Percentiles rank a stretch among this genome's conserved stretches.
Evolutionary conservation across 1,140 invertebrate genomes (phyloP).

Genomic region (Lordiphosa collinella): DNA sequence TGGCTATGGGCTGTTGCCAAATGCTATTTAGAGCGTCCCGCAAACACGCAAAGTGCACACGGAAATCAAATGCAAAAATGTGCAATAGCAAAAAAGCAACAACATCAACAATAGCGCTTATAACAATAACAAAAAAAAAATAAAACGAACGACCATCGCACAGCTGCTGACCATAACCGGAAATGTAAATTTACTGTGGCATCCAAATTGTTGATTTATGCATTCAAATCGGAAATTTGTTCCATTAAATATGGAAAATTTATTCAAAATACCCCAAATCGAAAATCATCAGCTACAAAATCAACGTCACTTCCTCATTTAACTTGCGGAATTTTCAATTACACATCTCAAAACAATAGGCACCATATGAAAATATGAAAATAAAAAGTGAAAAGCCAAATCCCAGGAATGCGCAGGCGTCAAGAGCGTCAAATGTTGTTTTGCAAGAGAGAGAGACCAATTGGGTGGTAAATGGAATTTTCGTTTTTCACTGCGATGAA

Average conservation of each 20-base stretch:
- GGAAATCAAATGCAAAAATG: conserved; percentile 51
- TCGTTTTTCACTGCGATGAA: conserved; percentile 48
- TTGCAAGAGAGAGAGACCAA: background rate
- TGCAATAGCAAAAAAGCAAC: conserved; percentile 12
- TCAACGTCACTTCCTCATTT: conserved; percentile 74
- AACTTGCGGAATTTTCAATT: conserved; percentile 76
- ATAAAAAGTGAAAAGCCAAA: conserved; percentile 63
- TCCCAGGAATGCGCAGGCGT: conserved; percentile 50
- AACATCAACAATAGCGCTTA: conserved; percentile 15
- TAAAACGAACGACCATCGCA: too few species aligned
- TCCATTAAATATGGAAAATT: conserved; percentile 68
- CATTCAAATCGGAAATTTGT: conserved; percentile 34
- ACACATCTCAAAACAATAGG: conserved; percentile 60
- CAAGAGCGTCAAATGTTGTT: conserved; percentile 24
- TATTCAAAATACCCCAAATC: conserved; percentile 18
- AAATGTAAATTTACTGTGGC: conserved; percentile 62
- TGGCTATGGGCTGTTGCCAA: conserved; percentile 67
- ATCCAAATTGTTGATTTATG: conserved; percentile 23
- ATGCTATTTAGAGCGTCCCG: conserved; percentile 55
- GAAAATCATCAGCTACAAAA: conserved; percentile 6
- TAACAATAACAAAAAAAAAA: conserved; percentile 27
- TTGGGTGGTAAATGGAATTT: conserved; percentile 51
- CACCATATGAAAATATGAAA: conserved; percentile 45
- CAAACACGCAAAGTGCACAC: conserved; percentile 50
- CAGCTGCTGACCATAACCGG: conserved; percentile 15